phyloP scores from a whole-genome alignment of 2,797 vertebrate species.

The Rhinella marina region DNA sequence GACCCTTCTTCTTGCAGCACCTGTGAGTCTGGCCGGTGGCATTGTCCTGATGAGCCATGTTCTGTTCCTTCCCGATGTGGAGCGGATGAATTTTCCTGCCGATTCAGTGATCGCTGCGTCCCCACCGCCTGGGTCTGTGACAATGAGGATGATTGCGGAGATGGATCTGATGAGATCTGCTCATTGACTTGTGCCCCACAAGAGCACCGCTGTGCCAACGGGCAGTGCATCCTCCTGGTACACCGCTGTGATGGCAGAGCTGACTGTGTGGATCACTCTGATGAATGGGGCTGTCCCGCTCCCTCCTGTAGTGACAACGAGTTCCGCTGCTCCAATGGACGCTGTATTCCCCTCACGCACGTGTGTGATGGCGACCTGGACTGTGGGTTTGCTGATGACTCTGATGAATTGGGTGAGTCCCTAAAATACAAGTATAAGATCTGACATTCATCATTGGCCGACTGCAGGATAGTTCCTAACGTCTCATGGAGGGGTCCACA shows the following conservation, averaged over 20 bases:
- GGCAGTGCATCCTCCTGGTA: slow-evolving; percentile 80
- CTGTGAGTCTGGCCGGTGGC: slow-evolving; percentile 80
- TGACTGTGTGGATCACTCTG: slow-evolving; percentile 85
- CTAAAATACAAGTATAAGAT: not conserved
- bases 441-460: not conserved
- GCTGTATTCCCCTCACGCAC: slow-evolving; percentile 69
- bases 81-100: slow-evolving; percentile 80
- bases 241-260: slow-evolving; percentile 80
- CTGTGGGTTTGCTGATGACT: slow-evolving; percentile 81
- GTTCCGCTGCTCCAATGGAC: slow-evolving; percentile 80
- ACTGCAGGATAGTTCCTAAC: not conserved
- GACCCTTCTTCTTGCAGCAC: slow-evolving; percentile 73
- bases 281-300: slow-evolving; percentile 80
- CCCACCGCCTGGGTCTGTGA: slow-evolving; percentile 88
- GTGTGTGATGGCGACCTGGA: slow-evolving; percentile 79
- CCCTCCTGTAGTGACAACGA: slow-evolving; percentile 72
- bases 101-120: slow-evolving; percentile 77
- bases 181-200: slow-evolving; percentile 75
- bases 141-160: slow-evolving; percentile 88
- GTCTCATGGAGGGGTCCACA: not conserved
- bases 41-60: slow-evolving; percentile 74
- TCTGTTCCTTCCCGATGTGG: slow-evolving; percentile 69
- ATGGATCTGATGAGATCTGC: slow-evolving; percentile 88
- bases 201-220: slow-evolving; percentile 78
- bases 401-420: slow-evolving; percentile 77